Evolutionary conservation across 2,113 vertebrate species (phyloP), one percentile per base, ranked within the genome.

Genomic region (Toxostoma redivivum): DNA sequence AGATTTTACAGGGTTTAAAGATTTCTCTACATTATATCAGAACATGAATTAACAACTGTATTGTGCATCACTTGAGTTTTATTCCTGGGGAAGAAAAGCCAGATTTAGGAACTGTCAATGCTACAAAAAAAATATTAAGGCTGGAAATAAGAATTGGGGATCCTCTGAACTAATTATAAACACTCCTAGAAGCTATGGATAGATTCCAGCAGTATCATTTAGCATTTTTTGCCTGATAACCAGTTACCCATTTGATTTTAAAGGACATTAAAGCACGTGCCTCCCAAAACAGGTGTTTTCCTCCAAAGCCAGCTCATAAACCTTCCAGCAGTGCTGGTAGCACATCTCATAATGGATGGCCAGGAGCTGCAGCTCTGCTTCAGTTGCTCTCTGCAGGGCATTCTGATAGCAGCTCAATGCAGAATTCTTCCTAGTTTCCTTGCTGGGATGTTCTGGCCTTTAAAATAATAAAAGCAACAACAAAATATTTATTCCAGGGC

Each of bases 301-400:
- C 62, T 96, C 93, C 87, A 86, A 77, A 25, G 97, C 44, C 61
- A 97, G 48, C 8, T 42, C 95, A 91, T 97, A 97, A 62, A 97
- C 64, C 30, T 96, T 95, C 23, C n/a, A 60, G 61, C 97, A 98
- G 13, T 97, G 96, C 54, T 27, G 97, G 24, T 51, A 94, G 61
- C 97, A 98, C 94, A 97, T 71, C 44, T 96, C 73, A 4, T 97
- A 98, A 64, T 95, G 97, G 73, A 72, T 4, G 3, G 78, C 78
- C 33, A 98, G 62, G 51, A 98, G 62, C 56, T 98, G 94, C 85
- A 97, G 25, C 76, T 98, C 98, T 3, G 98, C 98, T 31, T 91
- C 93, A 33, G 86, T 10, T 0, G 97, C 97, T 94, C 98, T 97
- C 90, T 97, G 95, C 67, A 95, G 65, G 27, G 12, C 0, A 4